These are phyloP conservation scores for Ivindomyrus marchei DNA, from an alignment of 2,113 vertebrate genomes.

Conservation along the genomic window DNA sequence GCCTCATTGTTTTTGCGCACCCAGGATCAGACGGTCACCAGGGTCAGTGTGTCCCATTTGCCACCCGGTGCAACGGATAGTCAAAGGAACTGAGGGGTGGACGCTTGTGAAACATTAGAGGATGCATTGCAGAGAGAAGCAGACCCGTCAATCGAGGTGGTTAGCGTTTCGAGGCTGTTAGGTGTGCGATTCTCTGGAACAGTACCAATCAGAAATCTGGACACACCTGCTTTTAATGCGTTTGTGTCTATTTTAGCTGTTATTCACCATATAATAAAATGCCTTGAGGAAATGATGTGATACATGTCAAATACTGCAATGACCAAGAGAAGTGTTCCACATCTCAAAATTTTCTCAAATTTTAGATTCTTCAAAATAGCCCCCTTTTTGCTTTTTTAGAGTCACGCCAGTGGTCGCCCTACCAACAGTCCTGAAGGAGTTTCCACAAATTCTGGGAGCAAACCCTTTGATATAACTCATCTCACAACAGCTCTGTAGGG, in stretches of 20 bases:
- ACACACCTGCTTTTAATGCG: neutral
- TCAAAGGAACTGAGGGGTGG: neutral
- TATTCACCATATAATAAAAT: neutral
- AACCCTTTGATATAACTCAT: no score
- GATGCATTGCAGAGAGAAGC: neutral
- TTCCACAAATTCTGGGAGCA: no score
- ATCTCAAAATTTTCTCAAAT: neutral
- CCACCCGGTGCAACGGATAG: neutral
- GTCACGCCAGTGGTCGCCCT: no score
- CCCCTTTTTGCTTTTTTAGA: no score
- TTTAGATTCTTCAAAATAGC: neutral
- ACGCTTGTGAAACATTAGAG: neutral
- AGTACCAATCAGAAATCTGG: neutral
- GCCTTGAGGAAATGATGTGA: neutral
- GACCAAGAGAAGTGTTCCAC: neutral
- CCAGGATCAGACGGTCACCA: neutral
- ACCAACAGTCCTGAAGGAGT: no score
- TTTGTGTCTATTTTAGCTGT: neutral
- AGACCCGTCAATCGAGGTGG: neutral
- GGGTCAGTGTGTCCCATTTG: neutral
- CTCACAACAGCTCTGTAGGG: no score
- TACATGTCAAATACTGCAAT: neutral
- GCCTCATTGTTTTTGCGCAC: neutral
- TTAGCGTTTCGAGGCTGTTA: neutral
- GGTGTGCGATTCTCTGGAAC: neutral